Evolutionary conservation across 2,113 vertebrate species (phyloP).

Genomic region (Odocoileus virginianus): DNA sequence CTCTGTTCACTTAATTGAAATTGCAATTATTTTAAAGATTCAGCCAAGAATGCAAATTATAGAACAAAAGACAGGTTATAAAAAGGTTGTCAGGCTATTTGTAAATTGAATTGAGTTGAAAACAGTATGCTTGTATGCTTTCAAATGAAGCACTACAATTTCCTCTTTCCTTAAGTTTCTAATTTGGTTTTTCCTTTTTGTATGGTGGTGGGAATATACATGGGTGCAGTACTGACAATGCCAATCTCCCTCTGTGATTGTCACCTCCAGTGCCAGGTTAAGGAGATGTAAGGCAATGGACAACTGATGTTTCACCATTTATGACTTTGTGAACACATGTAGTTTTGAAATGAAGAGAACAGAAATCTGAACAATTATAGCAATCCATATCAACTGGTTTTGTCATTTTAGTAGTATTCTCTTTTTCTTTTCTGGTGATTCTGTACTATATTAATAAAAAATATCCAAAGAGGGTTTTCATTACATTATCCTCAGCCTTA

Average conservation of each 20-base stretch:
- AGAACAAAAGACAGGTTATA: conserved; percentile 36
- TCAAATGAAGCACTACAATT: conserved; percentile 17
- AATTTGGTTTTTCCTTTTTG: neutral
- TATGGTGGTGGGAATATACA: neutral
- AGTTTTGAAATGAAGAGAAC: neutral
- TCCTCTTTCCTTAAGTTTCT: neutral
- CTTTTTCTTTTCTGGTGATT: conserved; percentile 32
- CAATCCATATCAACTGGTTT: neutral
- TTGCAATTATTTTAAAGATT: conserved; percentile 50
- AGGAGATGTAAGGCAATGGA: neutral
- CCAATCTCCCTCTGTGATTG: neutral
- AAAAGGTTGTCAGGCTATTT: conserved; percentile 21
- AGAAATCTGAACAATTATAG: neutral
- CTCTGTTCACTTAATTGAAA: conserved; percentile 26
- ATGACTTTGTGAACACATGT: neutral
- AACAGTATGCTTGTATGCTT: neutral
- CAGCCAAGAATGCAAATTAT: conserved; percentile 33
- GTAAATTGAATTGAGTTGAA: conserved; percentile 25
- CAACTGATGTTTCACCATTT: neutral
- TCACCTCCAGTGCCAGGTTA: neutral
- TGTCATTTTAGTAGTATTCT: conserved; percentile 6
- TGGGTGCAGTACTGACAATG: neutral
- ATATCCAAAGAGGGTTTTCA: neutral
- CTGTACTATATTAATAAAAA: conserved; percentile 23
- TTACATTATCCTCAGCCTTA: conserved; percentile 4